Base-by-base conservation (phyloP, 2,888 invertebrate species). In the Nephrotoma guestfalica region DNA sequence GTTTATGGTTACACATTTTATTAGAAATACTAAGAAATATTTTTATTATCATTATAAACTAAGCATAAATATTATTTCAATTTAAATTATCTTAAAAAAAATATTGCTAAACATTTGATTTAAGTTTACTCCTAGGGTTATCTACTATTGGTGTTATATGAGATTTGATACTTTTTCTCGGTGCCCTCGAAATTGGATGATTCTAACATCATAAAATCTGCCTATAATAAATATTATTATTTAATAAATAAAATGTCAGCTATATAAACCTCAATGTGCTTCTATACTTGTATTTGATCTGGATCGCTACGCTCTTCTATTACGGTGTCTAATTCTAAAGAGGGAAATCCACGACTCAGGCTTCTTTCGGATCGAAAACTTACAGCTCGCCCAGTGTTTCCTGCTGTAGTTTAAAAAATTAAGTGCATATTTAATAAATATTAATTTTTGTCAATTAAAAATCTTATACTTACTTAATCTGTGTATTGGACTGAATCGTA, bases 271-370 rank as follows among this genome's bases (percentile, higher is more conserved):
- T 43, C 1, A 30, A 30, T 30, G 2, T 30, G 2, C 3, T 30
- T 30, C 30, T 30, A 30, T 84, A 84, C 84, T 89, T 91, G 94
- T 2, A 94, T 95, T 90, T 94, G 95, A 90, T 96, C 96, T 5
- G 95, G 94, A 90, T 96, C 96, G 13, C 96, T 96, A 87, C 95
- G 93, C 89, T 96, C 96, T 90, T 97, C 97, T 41, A 96, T 93
- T 41, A 97, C 97, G 0, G 96, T 96, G 90, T 96, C 96, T 88
- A 97, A 93, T 90, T 97, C 96, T 86, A 96, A 91, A 0, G 95
- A 94, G 45, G 96, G 95, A 89, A 95, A 95, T n/a, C 95, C 94
- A 86, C 96, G 93, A 57, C 95, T 95, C 89, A 95, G 93, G 86
- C 95, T 93, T 89, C 94, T 92, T 90, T 94, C 94, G 89, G 93